Percentiles rank a stretch among this genome's conserved stretches.
Conservation (phyloP, 2,113 vertebrate species). For the Dolichallabes microphthalmus region DNA sequence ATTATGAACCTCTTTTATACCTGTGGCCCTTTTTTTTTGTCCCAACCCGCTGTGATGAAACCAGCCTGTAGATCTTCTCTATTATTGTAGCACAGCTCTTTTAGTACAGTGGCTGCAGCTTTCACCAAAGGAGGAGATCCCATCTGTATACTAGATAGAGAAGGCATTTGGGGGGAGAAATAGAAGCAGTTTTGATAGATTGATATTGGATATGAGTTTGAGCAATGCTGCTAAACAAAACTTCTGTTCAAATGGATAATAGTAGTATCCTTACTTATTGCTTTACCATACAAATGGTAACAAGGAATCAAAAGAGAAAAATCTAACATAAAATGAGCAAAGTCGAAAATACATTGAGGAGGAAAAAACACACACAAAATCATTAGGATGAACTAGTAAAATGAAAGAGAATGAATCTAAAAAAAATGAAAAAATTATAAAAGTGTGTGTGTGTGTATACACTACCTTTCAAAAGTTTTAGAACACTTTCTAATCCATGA, state of each 20-base stretch:
- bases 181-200: neutral
- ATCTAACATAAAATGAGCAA: too few species aligned
- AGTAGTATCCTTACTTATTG: neutral
- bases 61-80: slow-evolving; percentile 72
- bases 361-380: too few species aligned
- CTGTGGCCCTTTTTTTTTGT: slow-evolving; percentile 71
- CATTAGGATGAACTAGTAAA: too few species aligned
- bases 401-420: too few species aligned
- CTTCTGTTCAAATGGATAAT: neutral
- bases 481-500: too few species aligned
- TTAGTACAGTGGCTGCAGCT: slow-evolving; percentile 67
- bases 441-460: too few species aligned
- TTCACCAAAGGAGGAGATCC: slow-evolving; percentile 66
- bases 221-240: neutral
- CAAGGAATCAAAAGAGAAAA: neutral
- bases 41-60: slow-evolving; percentile 75
- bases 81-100: slow-evolving; percentile 68
- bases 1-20: slow-evolving; percentile 45
- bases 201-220: neutral
- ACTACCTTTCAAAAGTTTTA: too few species aligned
- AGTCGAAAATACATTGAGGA: too few species aligned
- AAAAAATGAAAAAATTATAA: too few species aligned
- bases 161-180: neutral
- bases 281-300: neutral
- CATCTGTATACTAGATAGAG: slow-evolving; percentile 68